These are phyloP conservation scores for Sorex maritimensis DNA, from an alignment of 2,797 vertebrate species.

Conservation along the genomic window DNA sequence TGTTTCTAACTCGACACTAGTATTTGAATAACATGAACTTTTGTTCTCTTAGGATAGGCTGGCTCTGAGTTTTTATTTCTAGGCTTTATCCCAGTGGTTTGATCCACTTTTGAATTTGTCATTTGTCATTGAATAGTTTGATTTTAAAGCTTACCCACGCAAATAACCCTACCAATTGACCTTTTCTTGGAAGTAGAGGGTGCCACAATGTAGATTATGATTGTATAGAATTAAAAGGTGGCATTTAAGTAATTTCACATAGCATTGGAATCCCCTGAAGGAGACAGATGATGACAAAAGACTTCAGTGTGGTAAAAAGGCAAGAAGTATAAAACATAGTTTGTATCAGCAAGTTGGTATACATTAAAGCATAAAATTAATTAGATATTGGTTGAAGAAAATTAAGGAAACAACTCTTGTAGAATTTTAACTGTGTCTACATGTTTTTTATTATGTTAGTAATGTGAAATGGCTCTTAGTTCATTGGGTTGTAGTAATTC, in stretches of 20 bases:
- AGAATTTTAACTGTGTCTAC: conserved; percentile 13
- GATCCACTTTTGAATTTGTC: not conserved
- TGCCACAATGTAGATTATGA: not conserved
- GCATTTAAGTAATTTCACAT: not conserved
- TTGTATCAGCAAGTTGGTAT: not conserved
- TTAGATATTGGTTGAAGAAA: conserved; percentile 20
- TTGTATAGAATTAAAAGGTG: not conserved
- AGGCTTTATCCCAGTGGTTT: not conserved
- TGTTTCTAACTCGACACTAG: not conserved
- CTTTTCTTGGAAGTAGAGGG: not conserved
- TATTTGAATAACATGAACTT: not conserved
- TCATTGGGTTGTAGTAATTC: not conserved
- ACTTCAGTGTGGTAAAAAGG: not conserved
- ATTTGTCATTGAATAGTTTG: not conserved
- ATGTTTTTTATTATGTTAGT: not conserved
- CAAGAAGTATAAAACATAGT: not conserved
- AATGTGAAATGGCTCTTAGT: conserved; percentile 17
- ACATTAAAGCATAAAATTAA: not conserved
- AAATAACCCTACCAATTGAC: not conserved
- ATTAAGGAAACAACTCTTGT: not conserved
- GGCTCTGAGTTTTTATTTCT: conserved; percentile 2
- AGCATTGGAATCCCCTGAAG: not conserved
- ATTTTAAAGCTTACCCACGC: conserved; percentile 22
- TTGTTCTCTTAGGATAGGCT: not conserved
- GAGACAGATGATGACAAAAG: not conserved